phyloP scores from a whole-genome alignment of 2,797 vertebrate species.

The Sternotherus odoratus region DNA sequence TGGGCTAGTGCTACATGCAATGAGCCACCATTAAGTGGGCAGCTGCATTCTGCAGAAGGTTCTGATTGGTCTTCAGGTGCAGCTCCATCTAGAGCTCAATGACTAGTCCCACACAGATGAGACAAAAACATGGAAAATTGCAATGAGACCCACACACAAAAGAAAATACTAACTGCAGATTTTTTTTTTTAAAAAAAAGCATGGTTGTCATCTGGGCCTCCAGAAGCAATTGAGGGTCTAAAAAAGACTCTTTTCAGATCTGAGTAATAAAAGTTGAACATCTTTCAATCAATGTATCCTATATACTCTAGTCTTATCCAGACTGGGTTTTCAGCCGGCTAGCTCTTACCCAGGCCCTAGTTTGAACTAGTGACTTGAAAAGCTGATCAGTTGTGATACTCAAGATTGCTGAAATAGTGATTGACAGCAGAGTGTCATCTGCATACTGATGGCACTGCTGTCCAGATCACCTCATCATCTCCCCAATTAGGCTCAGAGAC shows the following conservation, averaged over 20 bases:
- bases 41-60: neutral
- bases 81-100: neutral
- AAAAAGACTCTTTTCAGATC: neutral
- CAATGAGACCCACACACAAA: neutral
- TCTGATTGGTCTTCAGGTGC: neutral
- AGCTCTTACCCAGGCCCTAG: neutral
- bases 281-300: neutral
- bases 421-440: neutral
- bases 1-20: fast-evolving
- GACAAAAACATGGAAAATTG: neutral
- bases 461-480: neutral
- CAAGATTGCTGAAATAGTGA: neutral
- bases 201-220: neutral
- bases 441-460: neutral
- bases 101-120: neutral
- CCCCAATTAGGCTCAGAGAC: too few species aligned
- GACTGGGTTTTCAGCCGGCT: neutral
- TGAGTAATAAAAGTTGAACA: neutral
- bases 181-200: neutral
- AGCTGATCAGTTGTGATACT: neutral
- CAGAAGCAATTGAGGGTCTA: neutral
- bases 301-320: neutral
- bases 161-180: neutral
- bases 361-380: neutral
- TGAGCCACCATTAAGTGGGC: neutral